Conservation (phyloP, 1,140 invertebrate species). For the Paraescarpia echinospica region DNA sequence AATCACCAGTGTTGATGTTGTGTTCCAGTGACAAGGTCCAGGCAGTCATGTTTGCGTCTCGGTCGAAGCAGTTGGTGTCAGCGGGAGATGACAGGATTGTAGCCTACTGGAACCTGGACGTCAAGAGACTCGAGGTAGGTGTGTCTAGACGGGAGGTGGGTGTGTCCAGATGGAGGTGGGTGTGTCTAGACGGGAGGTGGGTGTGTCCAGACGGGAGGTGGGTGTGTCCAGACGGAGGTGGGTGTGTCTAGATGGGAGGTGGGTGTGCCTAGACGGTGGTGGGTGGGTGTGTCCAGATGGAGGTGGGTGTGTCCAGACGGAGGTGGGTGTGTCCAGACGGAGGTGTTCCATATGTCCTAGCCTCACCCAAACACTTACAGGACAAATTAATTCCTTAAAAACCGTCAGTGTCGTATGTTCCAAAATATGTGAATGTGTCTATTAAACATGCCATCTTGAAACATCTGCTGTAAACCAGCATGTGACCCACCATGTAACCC, state of each 20-base stretch:
- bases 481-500: too few species aligned
- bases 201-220: background rate
- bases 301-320: background rate
- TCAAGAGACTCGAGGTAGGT: constrained; percentile 75
- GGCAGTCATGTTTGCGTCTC: background rate
- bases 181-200: background rate
- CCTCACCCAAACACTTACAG: too few species aligned
- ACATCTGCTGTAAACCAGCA: too few species aligned
- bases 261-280: background rate
- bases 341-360: too few species aligned
- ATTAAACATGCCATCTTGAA: too few species aligned
- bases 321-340: background rate
- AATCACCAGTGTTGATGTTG: background rate
- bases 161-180: constrained; percentile 8
- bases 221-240: too few species aligned
- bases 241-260: too few species aligned
- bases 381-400: too few species aligned
- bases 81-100: constrained; percentile 90
- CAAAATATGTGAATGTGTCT: too few species aligned
- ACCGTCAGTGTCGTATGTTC: too few species aligned
- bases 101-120: constrained; percentile 93
- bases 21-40: constrained; percentile 2
- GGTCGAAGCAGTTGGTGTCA: constrained; percentile 78
- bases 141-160: background rate
- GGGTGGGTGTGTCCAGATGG: too few species aligned